Evolutionary conservation across 1,140 invertebrate species (phyloP).

Genomic region (Eueides isabella): DNA sequence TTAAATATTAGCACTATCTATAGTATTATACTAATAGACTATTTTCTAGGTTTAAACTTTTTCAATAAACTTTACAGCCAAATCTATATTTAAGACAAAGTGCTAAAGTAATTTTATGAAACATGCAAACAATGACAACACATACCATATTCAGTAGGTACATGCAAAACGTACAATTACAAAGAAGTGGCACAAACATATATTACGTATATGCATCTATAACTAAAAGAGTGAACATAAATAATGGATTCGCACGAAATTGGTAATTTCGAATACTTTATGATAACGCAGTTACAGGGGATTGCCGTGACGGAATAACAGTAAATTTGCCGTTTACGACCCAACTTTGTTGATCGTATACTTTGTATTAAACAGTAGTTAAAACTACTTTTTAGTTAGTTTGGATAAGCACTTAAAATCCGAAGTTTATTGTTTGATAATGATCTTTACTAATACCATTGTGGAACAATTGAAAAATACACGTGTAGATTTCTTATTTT

Average conservation of each 20-base stretch:
- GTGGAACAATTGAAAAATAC: not conserved
- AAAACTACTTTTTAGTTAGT: conserved; percentile 1
- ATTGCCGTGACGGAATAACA: conserved; percentile 26
- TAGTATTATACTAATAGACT: too few species aligned
- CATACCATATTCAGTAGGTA: not conserved
- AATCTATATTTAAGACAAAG: too few species aligned
- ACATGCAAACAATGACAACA: not conserved
- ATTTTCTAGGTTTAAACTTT: too few species aligned
- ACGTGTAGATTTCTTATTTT: too few species aligned
- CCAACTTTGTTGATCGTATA: conserved; percentile 17
- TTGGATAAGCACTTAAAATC: not conserved
- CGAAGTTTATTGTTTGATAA: not conserved
- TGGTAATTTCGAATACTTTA: conserved; percentile 30
- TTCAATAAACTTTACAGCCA: too few species aligned
- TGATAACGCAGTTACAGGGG: conserved; percentile 25
- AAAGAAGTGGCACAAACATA: not conserved
- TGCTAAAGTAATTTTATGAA: not conserved
- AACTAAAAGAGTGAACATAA: conserved; percentile 2
- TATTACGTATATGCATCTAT: not conserved
- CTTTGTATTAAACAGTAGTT: conserved; percentile 13
- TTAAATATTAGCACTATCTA: too few species aligned
- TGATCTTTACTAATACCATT: not conserved
- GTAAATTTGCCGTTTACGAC: conserved; percentile 26
- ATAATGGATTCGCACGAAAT: conserved; percentile 23
- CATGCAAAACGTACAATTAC: not conserved